Percentiles rank a stretch among this genome's conserved stretches.
phyloP scores from a whole-genome alignment of 2,888 invertebrate species.

The Oegoconia quadripuncta region DNA sequence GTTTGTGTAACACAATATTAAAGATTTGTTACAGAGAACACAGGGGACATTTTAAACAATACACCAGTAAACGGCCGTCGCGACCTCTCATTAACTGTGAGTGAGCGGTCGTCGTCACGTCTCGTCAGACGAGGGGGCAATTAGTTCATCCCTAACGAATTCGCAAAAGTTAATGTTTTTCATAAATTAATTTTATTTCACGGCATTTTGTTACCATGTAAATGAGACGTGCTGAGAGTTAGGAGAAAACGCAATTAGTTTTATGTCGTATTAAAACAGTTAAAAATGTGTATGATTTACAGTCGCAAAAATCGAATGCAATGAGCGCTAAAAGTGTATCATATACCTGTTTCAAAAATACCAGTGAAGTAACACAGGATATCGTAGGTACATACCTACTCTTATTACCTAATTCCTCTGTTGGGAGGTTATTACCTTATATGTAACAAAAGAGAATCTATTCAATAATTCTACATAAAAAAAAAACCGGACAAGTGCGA shows the following conservation, averaged over 20 bases:
- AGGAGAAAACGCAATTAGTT: not conserved
- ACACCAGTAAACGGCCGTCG: constrained; percentile 30
- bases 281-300: not conserved
- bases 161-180: constrained; percentile 54
- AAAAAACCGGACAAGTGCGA: too few relatives aligned
- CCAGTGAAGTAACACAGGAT: too few relatives aligned
- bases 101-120: constrained; percentile 61
- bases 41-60: constrained; percentile 10
- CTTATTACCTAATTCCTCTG: too few relatives aligned
- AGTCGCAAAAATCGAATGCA: too few relatives aligned
- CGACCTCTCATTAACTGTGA: constrained; percentile 60
- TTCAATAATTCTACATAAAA: too few relatives aligned
- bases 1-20: too few relatives aligned
- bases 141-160: constrained; percentile 60
- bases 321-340: too few relatives aligned
- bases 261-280: not conserved
- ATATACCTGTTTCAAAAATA: too few relatives aligned
- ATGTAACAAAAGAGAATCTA: too few relatives aligned
- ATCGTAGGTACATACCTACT: too few relatives aligned
- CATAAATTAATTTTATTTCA: constrained; percentile 59
- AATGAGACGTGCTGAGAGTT: constrained; percentile 32
- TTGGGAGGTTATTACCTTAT: too few relatives aligned
- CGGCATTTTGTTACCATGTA: constrained; percentile 41
- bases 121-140: constrained; percentile 37
- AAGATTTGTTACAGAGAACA: too few relatives aligned